Conservation (phyloP, 2,113 vertebrate genomes). For the Phodopus roborovskii region DNA sequence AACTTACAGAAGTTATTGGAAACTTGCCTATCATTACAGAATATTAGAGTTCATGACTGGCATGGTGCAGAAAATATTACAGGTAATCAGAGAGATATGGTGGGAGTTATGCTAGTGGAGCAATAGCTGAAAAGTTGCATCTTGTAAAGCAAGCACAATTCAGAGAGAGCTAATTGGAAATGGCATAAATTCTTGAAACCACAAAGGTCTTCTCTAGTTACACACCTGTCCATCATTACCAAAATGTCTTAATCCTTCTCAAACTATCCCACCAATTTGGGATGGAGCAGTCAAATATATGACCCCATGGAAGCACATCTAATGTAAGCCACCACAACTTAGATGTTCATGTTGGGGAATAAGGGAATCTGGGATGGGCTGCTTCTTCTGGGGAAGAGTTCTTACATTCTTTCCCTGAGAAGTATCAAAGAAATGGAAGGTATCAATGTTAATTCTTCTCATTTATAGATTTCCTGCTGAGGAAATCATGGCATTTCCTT, state of each 20-base stretch:
- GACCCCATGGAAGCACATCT: neutral
- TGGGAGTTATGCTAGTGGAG: neutral
- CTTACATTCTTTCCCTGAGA: neutral
- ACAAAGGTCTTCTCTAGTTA: neutral
- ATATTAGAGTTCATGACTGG: no score
- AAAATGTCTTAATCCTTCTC: neutral
- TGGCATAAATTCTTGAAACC: neutral
- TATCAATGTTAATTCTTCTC: neutral
- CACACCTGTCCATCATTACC: neutral
- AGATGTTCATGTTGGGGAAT: constrained; percentile 3
- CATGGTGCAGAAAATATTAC: neutral
- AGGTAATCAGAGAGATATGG: neutral
- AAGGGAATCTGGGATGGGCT: neutral
- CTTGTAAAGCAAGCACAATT: neutral
- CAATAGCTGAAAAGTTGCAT: no score
- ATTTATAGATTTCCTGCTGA: neutral
- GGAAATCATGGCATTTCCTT: neutral
- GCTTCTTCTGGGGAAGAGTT: neutral
- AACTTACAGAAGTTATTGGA: neutral
- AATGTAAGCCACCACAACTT: neutral
- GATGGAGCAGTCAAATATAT: neutral
- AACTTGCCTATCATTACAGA: neutral
- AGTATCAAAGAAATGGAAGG: neutral
- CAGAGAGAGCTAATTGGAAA: neutral
- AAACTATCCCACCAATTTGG: neutral